These are phyloP conservation scores for Drosophila picticornis DNA, from an alignment of 2,888 invertebrate species.

Conservation along the genomic window DNA sequence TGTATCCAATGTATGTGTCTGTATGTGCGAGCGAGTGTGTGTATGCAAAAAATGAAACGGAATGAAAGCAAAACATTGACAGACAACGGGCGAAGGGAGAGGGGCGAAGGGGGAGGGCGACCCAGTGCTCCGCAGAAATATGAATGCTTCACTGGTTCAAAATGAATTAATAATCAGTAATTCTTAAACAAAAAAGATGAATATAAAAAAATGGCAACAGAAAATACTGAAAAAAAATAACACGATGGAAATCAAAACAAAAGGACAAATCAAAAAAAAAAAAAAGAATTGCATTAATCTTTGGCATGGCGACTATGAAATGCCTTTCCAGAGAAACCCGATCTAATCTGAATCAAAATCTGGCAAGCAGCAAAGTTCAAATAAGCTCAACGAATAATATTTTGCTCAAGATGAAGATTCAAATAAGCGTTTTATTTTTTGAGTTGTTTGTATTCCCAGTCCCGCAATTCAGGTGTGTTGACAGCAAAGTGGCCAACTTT, in stretches of 20 bases:
- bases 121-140: slow-evolving; percentile 67
- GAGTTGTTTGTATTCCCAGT: neutral
- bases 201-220: slow-evolving; percentile 37
- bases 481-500: neutral
- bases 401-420: neutral
- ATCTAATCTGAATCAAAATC: neutral
- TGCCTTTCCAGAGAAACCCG: neutral
- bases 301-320: neutral
- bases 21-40: slow-evolving; percentile 12
- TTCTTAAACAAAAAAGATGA: slow-evolving; percentile 72
- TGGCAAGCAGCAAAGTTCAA: neutral
- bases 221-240: slow-evolving; percentile 41
- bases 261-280: neutral
- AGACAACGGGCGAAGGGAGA: slow-evolving; percentile 66
- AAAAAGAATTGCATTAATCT: neutral
- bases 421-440: neutral
- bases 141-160: slow-evolving; percentile 79
- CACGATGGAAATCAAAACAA: slow-evolving; percentile 29
- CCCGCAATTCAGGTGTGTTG: neutral
- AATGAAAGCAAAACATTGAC: slow-evolving; percentile 80
- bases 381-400: neutral
- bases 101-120: slow-evolving; percentile 67
- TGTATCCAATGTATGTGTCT: slow-evolving; percentile 11
- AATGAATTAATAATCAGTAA: slow-evolving; percentile 83
- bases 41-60: slow-evolving; percentile 42